phyloP scores from a whole-genome alignment of 2,113 vertebrate genomes.

The Sphyrna mokarran region DNA sequence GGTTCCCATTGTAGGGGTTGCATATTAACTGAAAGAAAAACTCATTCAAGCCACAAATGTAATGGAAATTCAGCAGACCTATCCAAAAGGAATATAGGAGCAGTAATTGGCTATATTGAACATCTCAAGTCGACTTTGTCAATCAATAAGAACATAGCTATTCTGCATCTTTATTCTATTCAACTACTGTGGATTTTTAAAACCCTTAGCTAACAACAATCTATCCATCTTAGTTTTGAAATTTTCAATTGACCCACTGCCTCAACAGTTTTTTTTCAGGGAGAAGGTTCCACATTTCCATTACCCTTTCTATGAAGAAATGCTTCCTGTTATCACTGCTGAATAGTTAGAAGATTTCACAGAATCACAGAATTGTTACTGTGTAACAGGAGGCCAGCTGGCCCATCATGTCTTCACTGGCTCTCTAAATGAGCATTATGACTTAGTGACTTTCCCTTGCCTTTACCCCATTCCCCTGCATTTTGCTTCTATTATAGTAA shows the following conservation, averaged over 20 bases:
- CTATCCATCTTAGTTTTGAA: neutral
- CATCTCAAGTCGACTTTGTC: neutral
- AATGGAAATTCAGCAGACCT: neutral
- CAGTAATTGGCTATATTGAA: neutral
- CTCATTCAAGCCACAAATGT: neutral
- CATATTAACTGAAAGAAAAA: neutral
- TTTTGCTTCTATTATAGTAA: too few relatives aligned
- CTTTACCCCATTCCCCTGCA: too few relatives aligned
- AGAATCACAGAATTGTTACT: too few relatives aligned
- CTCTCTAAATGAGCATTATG: too few relatives aligned
- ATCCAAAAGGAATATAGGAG: neutral
- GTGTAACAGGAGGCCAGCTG: too few relatives aligned
- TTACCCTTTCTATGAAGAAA: neutral
- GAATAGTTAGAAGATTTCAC: too few relatives aligned
- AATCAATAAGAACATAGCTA: neutral
- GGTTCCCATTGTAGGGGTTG: neutral
- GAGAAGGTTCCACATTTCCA: neutral
- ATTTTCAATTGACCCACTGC: neutral
- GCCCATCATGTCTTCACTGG: too few relatives aligned
- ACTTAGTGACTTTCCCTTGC: too few relatives aligned
- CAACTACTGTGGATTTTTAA: neutral
- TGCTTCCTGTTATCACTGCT: neutral
- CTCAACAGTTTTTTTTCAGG: neutral
- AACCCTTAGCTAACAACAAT: neutral
- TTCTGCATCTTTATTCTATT: neutral